Percentiles rank a stretch among this genome's conserved stretches.
Conservation (phyloP, 2,797 vertebrate species). For the Fistularia tabacaria region DNA sequence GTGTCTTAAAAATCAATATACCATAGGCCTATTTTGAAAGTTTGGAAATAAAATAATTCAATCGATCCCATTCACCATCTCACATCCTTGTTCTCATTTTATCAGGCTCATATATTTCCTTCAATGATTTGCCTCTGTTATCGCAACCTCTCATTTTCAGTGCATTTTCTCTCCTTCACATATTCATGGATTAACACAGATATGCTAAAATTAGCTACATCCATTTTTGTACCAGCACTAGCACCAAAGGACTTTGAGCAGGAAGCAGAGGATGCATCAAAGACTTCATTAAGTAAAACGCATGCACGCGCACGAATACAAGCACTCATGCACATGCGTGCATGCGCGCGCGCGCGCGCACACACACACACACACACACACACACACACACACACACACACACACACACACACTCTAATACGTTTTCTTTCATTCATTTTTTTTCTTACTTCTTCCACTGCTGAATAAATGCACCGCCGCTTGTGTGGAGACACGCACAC, state of each 20-base stretch:
- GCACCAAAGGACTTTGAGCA: conserved; percentile 57
- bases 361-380: conserved; percentile 14
- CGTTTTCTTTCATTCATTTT: conserved; percentile 4
- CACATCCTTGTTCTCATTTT: conserved; percentile 12
- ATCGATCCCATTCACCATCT: conserved; percentile 19
- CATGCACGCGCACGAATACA: conserved; percentile 12
- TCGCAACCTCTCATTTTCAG: background rate
- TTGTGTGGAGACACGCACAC: conserved; percentile 5
- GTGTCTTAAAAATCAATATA: no score
- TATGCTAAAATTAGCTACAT: conserved; percentile 69
- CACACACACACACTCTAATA: conserved; percentile 11
- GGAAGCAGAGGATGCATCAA: conserved; percentile 65
- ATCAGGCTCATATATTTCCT: conserved; percentile 24
- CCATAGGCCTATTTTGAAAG: no score
- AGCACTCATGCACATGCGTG: background rate
- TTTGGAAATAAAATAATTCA: background rate
- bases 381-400: conserved; percentile 4
- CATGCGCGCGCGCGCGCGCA: background rate
- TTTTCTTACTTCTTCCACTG: conserved; percentile 32
- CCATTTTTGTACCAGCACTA: conserved; percentile 57
- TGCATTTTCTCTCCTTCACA: conserved; percentile 25
- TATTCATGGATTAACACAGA: conserved; percentile 54
- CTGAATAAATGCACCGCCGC: conserved; percentile 17
- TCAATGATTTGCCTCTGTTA: conserved; percentile 16
- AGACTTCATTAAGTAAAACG: conserved; percentile 65